phyloP scores from a whole-genome alignment of 1,140 invertebrate species.

The Drosophila littoralis region DNA sequence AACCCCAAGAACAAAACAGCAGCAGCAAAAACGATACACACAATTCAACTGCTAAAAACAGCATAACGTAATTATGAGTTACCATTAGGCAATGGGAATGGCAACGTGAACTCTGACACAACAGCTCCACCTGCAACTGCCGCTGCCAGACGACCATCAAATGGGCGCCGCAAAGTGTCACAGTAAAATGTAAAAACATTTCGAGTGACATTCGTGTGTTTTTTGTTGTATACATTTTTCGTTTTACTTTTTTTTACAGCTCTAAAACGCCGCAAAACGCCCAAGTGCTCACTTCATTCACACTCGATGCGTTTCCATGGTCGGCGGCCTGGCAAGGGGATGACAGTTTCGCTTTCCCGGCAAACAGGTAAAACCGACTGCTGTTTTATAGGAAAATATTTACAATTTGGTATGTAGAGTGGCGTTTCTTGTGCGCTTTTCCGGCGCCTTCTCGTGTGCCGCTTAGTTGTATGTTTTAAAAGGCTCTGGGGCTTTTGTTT shows the following conservation, averaged over 20 bases:
- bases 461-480: conserved; percentile 63
- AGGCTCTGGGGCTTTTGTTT: conserved; percentile 67
- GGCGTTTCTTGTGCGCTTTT: conserved; percentile 80
- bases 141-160: conserved; percentile 41
- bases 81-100: conserved; percentile 33
- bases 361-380: conserved; percentile 42
- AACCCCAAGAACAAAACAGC: conserved; percentile 16
- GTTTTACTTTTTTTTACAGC: conserved; percentile 40
- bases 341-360: conserved; percentile 21
- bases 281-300: conserved; percentile 79
- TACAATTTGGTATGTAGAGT: conserved; percentile 81
- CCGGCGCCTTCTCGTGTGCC: conserved; percentile 54
- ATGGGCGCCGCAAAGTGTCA: conserved; percentile 70
- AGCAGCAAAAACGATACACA: conserved; percentile 34
- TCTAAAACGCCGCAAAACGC: conserved; percentile 75
- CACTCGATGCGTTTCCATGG: conserved; percentile 72
- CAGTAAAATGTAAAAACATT: conserved; percentile 73
- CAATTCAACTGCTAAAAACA: conserved; percentile 73
- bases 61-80: conserved; percentile 72
- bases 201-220: conserved; percentile 63
- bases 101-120: conserved; percentile 7
- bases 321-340: background rate
- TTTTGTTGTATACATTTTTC: conserved; percentile 40
- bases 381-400: conserved; percentile 80
- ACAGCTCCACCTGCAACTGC: conserved; percentile 30